These are phyloP conservation scores for Egretta garzetta DNA, from an alignment of 2,113 vertebrate species.

Conservation along the genomic window DNA sequence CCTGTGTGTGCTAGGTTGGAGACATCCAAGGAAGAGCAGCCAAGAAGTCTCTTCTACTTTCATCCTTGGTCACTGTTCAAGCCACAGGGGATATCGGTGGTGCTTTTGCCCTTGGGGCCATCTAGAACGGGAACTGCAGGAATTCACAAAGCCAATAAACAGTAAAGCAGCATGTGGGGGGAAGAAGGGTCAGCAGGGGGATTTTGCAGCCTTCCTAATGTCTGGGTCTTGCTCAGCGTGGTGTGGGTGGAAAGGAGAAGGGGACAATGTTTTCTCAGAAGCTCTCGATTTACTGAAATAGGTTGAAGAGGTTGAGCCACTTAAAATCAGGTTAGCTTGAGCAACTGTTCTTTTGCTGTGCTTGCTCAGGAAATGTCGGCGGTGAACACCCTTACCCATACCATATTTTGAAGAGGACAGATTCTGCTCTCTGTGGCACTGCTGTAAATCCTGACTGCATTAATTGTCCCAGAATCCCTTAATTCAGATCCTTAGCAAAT, in stretches of 20 bases:
- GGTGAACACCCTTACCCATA: not conserved
- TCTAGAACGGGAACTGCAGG: not conserved
- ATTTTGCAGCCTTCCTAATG: not conserved
- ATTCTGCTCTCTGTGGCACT: not conserved
- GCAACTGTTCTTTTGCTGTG: not conserved
- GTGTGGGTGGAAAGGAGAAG: not conserved
- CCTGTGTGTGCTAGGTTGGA: not conserved
- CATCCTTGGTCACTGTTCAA: not conserved
- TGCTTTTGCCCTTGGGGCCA: not conserved
- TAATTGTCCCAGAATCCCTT: not conserved
- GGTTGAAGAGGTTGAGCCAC: conserved; percentile 28
- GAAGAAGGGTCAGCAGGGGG: not conserved
- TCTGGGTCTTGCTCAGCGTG: not conserved
- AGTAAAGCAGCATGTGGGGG: not conserved
- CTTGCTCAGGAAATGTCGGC: not conserved
- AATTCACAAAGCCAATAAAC: not conserved
- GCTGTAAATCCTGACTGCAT: not conserved
- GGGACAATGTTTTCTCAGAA: conserved; percentile 23
- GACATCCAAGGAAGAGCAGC: not conserved
- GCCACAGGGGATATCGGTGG: accelerated
- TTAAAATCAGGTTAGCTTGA: conserved; percentile 33
- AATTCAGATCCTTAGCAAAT: not conserved
- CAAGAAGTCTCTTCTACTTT: not conserved
- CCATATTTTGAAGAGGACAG: not conserved
- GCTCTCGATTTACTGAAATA: conserved; percentile 20